Evolutionary conservation across 1,140 invertebrate species (phyloP).

Genomic region (Whitmania pigra): DNA sequence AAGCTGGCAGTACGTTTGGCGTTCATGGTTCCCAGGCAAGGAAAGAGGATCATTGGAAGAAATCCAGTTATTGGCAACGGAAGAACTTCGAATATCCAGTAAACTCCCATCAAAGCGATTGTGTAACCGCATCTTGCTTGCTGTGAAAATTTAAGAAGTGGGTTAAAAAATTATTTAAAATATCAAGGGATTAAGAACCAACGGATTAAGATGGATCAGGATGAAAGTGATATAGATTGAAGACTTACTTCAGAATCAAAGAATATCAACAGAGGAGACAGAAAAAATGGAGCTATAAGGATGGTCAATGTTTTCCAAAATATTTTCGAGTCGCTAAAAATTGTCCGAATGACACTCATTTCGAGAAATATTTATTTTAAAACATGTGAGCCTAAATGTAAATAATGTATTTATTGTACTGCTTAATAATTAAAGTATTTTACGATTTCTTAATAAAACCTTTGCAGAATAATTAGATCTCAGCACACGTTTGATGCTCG

Average conservation of each 20-base stretch:
- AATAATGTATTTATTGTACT: too few relatives aligned
- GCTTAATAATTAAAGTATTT: too few relatives aligned
- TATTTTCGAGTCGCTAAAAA: not conserved
- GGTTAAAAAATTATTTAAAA: not conserved
- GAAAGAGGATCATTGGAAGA: conserved; percentile 37
- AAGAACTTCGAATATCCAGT: conserved; percentile 38
- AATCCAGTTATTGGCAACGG: conserved; percentile 39
- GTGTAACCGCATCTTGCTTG: conserved; percentile 34
- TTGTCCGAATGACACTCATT: not conserved
- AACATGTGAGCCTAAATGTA: too few relatives aligned
- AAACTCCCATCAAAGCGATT: conserved; percentile 35
- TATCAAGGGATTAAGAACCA: not conserved
- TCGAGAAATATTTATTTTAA: too few relatives aligned
- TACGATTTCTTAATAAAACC: too few relatives aligned
- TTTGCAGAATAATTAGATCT: too few relatives aligned
- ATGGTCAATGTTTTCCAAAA: conserved; percentile 7
- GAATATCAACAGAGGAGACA: conserved; percentile 4
- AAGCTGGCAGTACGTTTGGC: not conserved
- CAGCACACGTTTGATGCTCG: too few relatives aligned
- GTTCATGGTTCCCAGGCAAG: conserved; percentile 30
- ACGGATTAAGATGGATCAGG: not conserved
- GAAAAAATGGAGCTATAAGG: not conserved
- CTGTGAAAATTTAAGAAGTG: conserved; percentile 28
- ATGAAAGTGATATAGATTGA: not conserved
- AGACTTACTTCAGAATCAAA: conserved; percentile 3